Evolutionary conservation across 1,140 invertebrate species (phyloP).

Genomic region (Bactericera cockerelli): DNA sequence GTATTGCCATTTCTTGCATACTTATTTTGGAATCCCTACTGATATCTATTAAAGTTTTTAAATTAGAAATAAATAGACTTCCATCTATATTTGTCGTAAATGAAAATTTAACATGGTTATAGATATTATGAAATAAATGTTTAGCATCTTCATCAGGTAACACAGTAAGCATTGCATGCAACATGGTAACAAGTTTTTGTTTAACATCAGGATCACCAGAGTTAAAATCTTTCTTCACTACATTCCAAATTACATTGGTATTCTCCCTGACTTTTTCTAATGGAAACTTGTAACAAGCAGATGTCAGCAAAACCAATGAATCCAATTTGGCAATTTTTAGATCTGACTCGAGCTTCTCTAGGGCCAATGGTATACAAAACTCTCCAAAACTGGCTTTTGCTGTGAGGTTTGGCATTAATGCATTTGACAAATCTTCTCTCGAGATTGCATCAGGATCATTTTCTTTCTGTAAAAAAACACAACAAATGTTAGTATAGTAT

Average conservation of each 20-base stretch:
- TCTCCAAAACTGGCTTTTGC: constrained; percentile 54
- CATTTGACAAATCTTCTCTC: constrained; percentile 52
- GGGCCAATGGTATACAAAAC: constrained; percentile 51
- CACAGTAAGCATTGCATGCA: constrained; percentile 11
- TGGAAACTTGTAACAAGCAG: constrained; percentile 20
- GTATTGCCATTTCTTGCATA: neutral
- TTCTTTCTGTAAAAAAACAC: constrained; percentile 25
- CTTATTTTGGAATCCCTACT: constrained; percentile 13
- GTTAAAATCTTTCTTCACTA: constrained; percentile 13
- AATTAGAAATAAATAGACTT: constrained; percentile 3
- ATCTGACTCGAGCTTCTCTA: constrained; percentile 74
- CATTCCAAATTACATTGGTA: constrained; percentile 14
- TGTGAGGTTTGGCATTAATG: constrained; percentile 52
- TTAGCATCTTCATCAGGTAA: constrained; percentile 8
- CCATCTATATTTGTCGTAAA: constrained; percentile 11
- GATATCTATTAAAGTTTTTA: neutral
- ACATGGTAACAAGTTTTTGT: neutral
- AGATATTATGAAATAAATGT: constrained; percentile 5
- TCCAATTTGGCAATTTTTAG: constrained; percentile 67
- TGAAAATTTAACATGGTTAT: constrained; percentile 13
- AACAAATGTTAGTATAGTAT: too few relatives aligned
- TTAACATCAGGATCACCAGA: neutral
- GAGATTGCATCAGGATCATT: constrained; percentile 40
- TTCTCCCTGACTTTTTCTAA: neutral
- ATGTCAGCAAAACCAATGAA: constrained; percentile 56